Conservation (phyloP, 2,113 vertebrate species). For the Pelecanoides urinatrix region DNA sequence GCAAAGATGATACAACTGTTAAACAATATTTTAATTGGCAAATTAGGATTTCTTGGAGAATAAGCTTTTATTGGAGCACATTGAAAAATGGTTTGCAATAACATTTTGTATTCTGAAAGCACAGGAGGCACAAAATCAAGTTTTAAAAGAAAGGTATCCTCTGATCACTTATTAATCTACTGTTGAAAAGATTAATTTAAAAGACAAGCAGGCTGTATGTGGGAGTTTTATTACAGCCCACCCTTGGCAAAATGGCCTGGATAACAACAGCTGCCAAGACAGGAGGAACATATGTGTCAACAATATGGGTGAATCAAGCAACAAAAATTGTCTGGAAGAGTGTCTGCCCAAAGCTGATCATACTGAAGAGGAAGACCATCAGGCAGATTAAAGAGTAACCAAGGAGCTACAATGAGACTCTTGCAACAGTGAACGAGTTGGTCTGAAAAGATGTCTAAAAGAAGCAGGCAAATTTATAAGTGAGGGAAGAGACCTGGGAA, state of each 20-base stretch:
- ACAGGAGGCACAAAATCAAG: not conserved
- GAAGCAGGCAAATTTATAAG: not conserved
- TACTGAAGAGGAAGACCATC: not conserved
- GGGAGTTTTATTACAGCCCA: not conserved
- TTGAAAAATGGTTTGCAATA: not conserved
- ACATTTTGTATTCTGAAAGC: not conserved
- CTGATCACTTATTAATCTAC: not conserved
- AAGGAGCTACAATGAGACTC: not conserved
- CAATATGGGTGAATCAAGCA: not conserved
- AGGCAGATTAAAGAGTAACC: not conserved
- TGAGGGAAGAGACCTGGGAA: not conserved
- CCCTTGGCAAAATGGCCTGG: not conserved
- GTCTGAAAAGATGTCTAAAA: not conserved
- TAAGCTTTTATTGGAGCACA: not conserved
- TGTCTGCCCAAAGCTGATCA: not conserved
- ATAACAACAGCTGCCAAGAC: not conserved
- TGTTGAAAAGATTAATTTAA: not conserved
- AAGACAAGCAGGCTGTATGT: not conserved
- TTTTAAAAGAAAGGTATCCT: not conserved
- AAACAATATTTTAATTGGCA: not conserved
- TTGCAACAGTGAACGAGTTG: not conserved
- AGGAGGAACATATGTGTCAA: not conserved
- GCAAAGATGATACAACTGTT: not conserved
- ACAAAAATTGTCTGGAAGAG: not conserved
- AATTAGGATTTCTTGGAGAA: not conserved